Evolutionary conservation across 2,113 vertebrate genomes (phyloP), one percentile per base, ranked within the genome.

Genomic region (Camelus bactrianus): DNA sequence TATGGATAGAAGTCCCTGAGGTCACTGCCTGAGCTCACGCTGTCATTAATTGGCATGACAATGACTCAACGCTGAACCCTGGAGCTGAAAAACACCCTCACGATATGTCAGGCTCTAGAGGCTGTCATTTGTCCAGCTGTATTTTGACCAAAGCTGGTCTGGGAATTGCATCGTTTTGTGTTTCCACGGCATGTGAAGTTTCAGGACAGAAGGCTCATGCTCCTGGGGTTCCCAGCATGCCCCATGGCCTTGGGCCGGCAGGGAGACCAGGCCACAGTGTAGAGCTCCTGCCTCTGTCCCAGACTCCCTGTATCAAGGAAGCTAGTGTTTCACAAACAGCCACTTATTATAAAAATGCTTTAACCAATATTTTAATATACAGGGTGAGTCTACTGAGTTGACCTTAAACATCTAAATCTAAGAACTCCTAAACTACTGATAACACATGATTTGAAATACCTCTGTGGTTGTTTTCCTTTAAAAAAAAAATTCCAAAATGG

Each of bases 91-190:
- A 83, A 76, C 17, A 62, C 52, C 32, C 14, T 56, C 38, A 3
- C 42, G 20, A 24, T 56, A 48, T 35, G 60, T 93, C 35, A 65
- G 80, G 64, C 75, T 94, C 88, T 91, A 70, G 91, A 90, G 32
- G n/a, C 38, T 12, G 62, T 91, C 56, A 0, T 97, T 58, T 76
- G 64, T 87, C 67, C 94, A 95, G 91, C 97, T 96, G 85, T 62
- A 54, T 82, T 95, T 56, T 79, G 69, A 67, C 72, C 0, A 0
- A 30, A 75, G 76, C 85, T 82, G 75, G 69, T 50, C 85, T 89
- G 65, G 85, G 82, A 89, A 67, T 75, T 1, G 5, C 52, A 93
- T 72, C 54, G 19, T 80, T 91, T 92, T 42, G 62, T 75, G 64
- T 89, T 91, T 91, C 56, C 93, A 80, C 13, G 80, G 62, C 72